Percentiles rank a stretch among this genome's conserved stretches.
Conservation (phyloP, 2,888 invertebrate species). For the Cremastinae sp. region DNA sequence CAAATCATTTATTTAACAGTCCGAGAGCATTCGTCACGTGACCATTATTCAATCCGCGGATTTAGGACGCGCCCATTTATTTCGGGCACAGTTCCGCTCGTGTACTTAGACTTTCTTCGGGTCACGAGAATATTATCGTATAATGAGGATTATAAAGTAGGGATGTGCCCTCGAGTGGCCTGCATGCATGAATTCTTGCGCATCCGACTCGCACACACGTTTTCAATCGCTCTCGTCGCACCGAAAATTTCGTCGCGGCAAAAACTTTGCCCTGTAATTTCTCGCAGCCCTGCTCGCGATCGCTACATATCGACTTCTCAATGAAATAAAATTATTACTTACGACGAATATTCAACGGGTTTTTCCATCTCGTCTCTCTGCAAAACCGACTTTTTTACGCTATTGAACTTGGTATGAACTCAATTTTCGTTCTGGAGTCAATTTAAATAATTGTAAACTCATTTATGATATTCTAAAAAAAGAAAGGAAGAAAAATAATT, state of each 20-base stretch:
- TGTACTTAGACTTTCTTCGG: slow-evolving; percentile 34
- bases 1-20: too few species aligned
- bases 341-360: slow-evolving; percentile 38
- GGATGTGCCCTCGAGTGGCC: slow-evolving; percentile 27
- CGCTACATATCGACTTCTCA: neutral
- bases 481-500: too few species aligned
- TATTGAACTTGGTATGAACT: too few species aligned
- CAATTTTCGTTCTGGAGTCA: too few species aligned
- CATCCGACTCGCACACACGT: slow-evolving; percentile 2
- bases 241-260: slow-evolving; percentile 39
- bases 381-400: too few species aligned
- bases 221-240: slow-evolving; percentile 29
- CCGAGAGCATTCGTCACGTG: too few species aligned
- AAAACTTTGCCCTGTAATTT: slow-evolving; percentile 46
- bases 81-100: slow-evolving; percentile 30
- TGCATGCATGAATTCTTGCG: slow-evolving; percentile 57
- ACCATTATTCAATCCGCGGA: slow-evolving; percentile 6
- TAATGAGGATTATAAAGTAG: slow-evolving; percentile 34
- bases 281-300: slow-evolving; percentile 3
- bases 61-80: slow-evolving; percentile 42
- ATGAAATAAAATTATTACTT: slow-evolving; percentile 1
- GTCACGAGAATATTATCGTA: slow-evolving; percentile 7
- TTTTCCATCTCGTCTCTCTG: neutral
- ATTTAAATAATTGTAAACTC: too few species aligned
- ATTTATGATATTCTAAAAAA: too few species aligned